Percentiles rank a stretch among this genome's conserved stretches.
These are phyloP conservation scores for Agrochola lychnidis DNA, from an alignment of 2,888 invertebrate genomes.

Conservation along the genomic window DNA sequence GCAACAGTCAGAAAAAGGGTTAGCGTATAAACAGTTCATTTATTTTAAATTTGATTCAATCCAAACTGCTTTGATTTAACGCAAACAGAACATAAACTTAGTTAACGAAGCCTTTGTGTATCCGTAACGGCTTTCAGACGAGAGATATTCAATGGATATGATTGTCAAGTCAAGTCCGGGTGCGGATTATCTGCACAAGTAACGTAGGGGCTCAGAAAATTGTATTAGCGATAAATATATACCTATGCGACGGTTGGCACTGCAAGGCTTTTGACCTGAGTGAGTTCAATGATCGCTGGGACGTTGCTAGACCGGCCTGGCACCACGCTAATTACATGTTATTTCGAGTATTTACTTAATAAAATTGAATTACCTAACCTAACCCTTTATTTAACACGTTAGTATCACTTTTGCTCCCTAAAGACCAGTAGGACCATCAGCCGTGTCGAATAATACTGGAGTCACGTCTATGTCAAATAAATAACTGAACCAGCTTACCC, in stretches of 20 bases:
- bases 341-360: constrained; percentile 52
- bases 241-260: constrained; percentile 67
- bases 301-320: constrained; percentile 72
- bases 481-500: constrained; percentile 24
- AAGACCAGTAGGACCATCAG: neutral
- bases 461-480: constrained; percentile 23
- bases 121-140: constrained; percentile 30
- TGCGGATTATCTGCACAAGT: constrained; percentile 54
- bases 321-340: constrained; percentile 74
- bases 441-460: constrained; percentile 20
- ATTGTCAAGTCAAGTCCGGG: constrained; percentile 29
- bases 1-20: neutral
- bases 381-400: neutral
- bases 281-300: constrained; percentile 78
- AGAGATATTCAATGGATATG: constrained; percentile 41
- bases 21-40: constrained; percentile 1
- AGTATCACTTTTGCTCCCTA: neutral
- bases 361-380: neutral
- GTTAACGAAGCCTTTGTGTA: constrained; percentile 45
- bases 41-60: constrained; percentile 8
- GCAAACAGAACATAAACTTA: constrained; percentile 32
- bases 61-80: constrained; percentile 23
- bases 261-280: constrained; percentile 83
- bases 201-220: constrained; percentile 64
- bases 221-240: constrained; percentile 70